A percentile compares a stretch with the other conserved stretches of the same genome.
Conservation (phyloP, 2,888 invertebrate genomes). For the Caradrina clavipalpis region DNA sequence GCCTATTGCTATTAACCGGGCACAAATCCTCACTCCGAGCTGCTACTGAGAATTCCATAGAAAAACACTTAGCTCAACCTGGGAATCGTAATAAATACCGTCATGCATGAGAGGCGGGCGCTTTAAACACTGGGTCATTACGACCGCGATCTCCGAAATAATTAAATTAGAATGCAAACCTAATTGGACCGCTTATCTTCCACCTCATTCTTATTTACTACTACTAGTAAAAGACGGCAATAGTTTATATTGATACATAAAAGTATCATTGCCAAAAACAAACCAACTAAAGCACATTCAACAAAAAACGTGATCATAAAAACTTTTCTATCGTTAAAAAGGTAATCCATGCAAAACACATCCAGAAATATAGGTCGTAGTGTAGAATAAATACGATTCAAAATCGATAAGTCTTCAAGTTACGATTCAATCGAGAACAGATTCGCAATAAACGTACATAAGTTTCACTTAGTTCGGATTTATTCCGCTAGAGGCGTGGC, state of each 20-base stretch:
- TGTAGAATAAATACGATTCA: conserved; percentile 51
- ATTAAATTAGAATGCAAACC: too few relatives aligned
- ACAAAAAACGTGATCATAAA: neutral
- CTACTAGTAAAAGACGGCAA: neutral
- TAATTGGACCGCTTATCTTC: neutral
- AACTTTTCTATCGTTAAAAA: conserved; percentile 13
- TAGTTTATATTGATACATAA: too few relatives aligned
- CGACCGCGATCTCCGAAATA: too few relatives aligned
- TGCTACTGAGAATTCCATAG: too few relatives aligned
- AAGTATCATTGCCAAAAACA: neutral
- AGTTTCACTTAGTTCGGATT: conserved; percentile 62
- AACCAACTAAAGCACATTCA: neutral
- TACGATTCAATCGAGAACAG: conserved; percentile 63
- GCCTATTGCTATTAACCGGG: too few relatives aligned
- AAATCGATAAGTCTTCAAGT: conserved; percentile 62
- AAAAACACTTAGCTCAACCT: too few relatives aligned
- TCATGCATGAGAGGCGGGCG: too few relatives aligned
- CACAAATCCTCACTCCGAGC: too few relatives aligned
- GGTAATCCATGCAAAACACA: conserved; percentile 39
- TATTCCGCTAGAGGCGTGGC: conserved; percentile 54
- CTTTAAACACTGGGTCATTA: too few relatives aligned
- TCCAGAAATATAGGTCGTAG: conserved; percentile 46
- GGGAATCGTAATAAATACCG: too few relatives aligned
- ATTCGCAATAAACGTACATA: conserved; percentile 62
- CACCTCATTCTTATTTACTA: neutral